These are phyloP conservation scores for Phylloscopus whistleri DNA, from an alignment of 2,113 vertebrate species.

Conservation along the genomic window DNA sequence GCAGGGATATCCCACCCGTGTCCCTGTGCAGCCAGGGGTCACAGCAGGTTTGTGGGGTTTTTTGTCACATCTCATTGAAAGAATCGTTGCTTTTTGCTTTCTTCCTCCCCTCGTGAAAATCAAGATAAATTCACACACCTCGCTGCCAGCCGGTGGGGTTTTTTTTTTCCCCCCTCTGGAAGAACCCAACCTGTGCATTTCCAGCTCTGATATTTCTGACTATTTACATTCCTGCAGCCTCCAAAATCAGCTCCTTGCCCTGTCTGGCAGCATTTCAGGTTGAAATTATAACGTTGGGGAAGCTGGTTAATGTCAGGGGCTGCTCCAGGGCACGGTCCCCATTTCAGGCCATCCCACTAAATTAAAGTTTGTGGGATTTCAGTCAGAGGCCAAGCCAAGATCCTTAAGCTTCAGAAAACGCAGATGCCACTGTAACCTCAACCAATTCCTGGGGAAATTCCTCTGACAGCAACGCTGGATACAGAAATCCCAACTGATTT, in stretches of 20 bases:
- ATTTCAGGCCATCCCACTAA: not conserved
- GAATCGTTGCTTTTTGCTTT: not conserved
- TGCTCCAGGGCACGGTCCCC: not conserved
- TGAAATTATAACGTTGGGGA: not conserved
- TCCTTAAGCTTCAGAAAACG: not conserved
- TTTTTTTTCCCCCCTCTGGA: not conserved
- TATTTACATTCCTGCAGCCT: not conserved
- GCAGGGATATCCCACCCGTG: accelerated
- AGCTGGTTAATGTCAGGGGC: slow-evolving; percentile 9
- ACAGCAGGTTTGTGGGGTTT: not conserved
- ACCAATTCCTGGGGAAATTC: not conserved
- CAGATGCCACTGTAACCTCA: not conserved
- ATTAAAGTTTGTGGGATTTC: not conserved
- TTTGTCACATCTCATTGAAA: not conserved
- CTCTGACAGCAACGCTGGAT: not conserved
- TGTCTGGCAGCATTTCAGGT: not conserved
- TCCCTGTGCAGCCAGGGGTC: not conserved
- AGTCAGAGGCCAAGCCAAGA: not conserved
- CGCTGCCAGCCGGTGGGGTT: not conserved
- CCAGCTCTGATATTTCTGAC: not conserved
- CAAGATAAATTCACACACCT: not conserved
- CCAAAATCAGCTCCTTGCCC: not conserved
- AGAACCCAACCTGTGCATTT: not conserved
- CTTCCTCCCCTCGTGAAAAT: not conserved
- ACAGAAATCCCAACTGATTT: not conserved